Conservation (phyloP, 1,140 invertebrate genomes). For the Procambarus clarkii region DNA sequence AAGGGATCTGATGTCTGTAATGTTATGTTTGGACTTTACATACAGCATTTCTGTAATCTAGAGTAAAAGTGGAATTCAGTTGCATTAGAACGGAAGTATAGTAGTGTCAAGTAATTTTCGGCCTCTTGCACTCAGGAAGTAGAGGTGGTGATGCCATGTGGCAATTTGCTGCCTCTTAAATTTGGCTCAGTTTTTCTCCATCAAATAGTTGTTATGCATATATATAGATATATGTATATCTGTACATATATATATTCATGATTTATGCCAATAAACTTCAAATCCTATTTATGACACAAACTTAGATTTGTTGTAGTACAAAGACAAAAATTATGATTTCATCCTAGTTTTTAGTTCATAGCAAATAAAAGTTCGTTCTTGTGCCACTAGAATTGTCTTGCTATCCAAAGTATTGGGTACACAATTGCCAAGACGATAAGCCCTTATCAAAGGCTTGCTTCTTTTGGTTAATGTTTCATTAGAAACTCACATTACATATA, state of each 20-base stretch:
- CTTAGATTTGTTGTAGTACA: constrained; percentile 33
- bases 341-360: constrained; percentile 37
- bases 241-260: constrained; percentile 36
- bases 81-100: constrained; percentile 11
- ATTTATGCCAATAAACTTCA: constrained; percentile 38
- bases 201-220: not conserved
- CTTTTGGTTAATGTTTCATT: not conserved
- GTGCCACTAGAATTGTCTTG: constrained; percentile 57
- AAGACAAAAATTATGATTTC: constrained; percentile 24
- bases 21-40: constrained; percentile 19
- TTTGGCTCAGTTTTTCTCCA: constrained; percentile 1
- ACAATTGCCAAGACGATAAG: not conserved
- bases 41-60: constrained; percentile 28
- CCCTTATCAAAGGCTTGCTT: not conserved
- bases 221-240: constrained; percentile 24
- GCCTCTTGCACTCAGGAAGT: constrained; percentile 24
- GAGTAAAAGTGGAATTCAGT: constrained; percentile 9
- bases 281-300: constrained; percentile 32
- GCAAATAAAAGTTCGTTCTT: constrained; percentile 25
- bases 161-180: not conserved
- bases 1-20: constrained; percentile 52
- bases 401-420: not conserved
- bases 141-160: not conserved
- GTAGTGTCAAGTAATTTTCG: not conserved
- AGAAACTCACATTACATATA: no score